A percentile compares a stretch with the other conserved stretches of the same genome.
Conservation (phyloP, 2,113 vertebrate genomes). For the Bombycilla garrulus region DNA sequence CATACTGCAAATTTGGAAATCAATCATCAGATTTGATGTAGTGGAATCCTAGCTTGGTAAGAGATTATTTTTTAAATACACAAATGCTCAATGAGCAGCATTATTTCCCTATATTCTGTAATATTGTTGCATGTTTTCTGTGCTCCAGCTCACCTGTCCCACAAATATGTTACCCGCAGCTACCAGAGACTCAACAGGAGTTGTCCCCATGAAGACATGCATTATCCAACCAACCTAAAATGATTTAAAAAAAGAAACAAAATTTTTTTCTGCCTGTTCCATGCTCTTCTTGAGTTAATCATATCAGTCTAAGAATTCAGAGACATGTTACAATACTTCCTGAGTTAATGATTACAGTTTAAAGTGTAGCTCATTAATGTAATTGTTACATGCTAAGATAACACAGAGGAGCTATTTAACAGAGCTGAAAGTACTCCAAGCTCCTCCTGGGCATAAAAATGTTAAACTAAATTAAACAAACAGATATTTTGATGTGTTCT, state of each 20-base stretch:
- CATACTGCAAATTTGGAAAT: neutral
- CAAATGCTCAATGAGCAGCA: neutral
- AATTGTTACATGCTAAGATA: neutral
- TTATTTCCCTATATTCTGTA: neutral
- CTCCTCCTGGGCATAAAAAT: neutral
- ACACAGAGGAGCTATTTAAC: neutral
- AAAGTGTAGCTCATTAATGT: neutral
- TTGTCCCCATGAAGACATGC: slow-evolving; percentile 82
- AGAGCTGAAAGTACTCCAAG: neutral
- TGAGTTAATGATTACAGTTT: neutral
- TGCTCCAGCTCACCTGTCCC: slow-evolving; percentile 76
- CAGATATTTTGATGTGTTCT: neutral
- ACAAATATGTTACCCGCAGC: slow-evolving; percentile 89
- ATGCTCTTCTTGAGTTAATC: neutral
- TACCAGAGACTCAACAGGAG: slow-evolving; percentile 84
- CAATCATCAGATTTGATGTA: neutral
- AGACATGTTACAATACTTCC: neutral
- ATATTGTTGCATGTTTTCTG: neutral
- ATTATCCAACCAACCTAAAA: slow-evolving; percentile 86
- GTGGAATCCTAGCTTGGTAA: neutral
- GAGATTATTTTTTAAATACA: neutral
- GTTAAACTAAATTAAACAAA: neutral
- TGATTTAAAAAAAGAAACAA: neutral
- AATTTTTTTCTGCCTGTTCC: neutral
- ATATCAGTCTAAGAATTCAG: neutral